Base-by-base conservation (phyloP, 2,797 vertebrate species). In the Danio albolineatus region DNA sequence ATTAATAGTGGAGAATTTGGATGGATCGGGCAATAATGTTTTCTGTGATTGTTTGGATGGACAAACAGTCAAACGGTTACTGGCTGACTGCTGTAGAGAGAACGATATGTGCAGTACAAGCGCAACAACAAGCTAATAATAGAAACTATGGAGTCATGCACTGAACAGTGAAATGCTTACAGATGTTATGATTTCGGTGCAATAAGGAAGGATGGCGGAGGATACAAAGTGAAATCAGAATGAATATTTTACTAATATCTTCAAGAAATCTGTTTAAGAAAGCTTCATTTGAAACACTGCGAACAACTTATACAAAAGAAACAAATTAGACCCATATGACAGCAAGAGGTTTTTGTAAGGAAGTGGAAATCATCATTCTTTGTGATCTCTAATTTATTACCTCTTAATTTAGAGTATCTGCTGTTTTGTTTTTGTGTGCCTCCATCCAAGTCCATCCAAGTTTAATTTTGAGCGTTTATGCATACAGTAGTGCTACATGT, bases 1-100 rank as follows among this genome's bases (percentile, higher is more conserved):
- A 80, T 74, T 75, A 64, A 81, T 64, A 57, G 17, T 48, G 62
- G 38, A 49, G 17, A 61, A 78, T 81, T 44, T 61, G 57, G 46
- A 69, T 48, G 16, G 14, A 46, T 39, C 48, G 41, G 21, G 78
- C 70, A 65, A 36, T 74, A 41, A 53, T 19, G 12, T 64, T 56
- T 70, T 53, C 28, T 53, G 28, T 21, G 5, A 76, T 46, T 56
- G 17, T 56, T 75, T 43, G 3, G 36, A 14, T 64, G 59, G 46
- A 54, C 28, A 28, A 28, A 28, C 28, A 28, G 28, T 28, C 48
- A 43, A 21, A 75, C 14, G 39, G 12, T 38, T 43, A 64, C 54
- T 13, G 19, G 17, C 48, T 43, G 46, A 53, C 48, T 51, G 19
- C 17, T 12, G 66, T 36, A 17, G 16, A 38, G 16, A 17, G 48